These are phyloP conservation scores for Erynnis tages DNA, from an alignment of 2,888 invertebrate genomes.

Conservation along the genomic window DNA sequence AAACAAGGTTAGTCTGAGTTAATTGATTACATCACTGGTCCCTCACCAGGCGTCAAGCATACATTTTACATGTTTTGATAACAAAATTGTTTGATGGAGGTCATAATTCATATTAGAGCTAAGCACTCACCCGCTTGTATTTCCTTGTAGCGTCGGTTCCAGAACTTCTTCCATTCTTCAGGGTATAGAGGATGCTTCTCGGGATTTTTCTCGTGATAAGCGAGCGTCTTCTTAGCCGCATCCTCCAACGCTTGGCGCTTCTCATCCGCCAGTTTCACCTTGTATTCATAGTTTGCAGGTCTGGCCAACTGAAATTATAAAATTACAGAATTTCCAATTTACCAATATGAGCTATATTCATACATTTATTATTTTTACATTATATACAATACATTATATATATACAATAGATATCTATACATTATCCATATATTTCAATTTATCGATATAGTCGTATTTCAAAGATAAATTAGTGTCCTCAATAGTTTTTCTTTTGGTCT, in stretches of 20 bases:
- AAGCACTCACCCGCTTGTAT: slow-evolving; percentile 80
- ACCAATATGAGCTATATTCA: too few relatives aligned
- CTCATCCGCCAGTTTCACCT: slow-evolving; percentile 75
- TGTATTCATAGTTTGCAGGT: slow-evolving; percentile 65
- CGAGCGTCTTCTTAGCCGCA: slow-evolving; percentile 83
- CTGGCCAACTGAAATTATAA: slow-evolving; percentile 21
- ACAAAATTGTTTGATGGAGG: too few relatives aligned
- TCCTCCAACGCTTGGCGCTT: slow-evolving; percentile 75
- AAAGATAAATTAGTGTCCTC: too few relatives aligned
- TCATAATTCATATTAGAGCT: too few relatives aligned
- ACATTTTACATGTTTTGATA: too few relatives aligned
- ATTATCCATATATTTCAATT: neutral
- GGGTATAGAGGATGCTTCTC: slow-evolving; percentile 94
- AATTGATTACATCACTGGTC: too few relatives aligned
- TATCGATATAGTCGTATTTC: too few relatives aligned
- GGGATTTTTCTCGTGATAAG: slow-evolving; percentile 91
- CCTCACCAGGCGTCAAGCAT: too few relatives aligned
- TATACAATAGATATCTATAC: neutral
- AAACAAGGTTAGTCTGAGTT: too few relatives aligned
- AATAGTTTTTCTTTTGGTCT: too few relatives aligned
- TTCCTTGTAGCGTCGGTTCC: slow-evolving; percentile 92
- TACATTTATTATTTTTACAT: too few relatives aligned
- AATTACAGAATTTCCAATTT: too few relatives aligned
- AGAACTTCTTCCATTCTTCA: slow-evolving; percentile 95
- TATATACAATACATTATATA: neutral